phyloP scores from a whole-genome alignment of 1,140 invertebrate genomes.

The Anoplolepis gracilipes region DNA sequence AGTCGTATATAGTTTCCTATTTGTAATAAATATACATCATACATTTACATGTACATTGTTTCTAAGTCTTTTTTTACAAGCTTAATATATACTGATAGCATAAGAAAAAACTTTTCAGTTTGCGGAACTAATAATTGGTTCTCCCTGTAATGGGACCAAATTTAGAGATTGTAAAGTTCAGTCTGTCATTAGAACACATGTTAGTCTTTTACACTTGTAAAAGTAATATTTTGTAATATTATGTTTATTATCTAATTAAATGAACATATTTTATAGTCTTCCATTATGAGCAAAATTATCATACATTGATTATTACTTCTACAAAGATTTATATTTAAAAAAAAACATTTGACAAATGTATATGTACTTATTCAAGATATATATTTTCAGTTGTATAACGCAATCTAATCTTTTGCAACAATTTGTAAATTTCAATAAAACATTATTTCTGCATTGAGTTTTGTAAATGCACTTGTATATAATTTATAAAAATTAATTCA shows the following conservation, averaged over 20 bases:
- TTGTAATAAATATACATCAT: conserved; percentile 59
- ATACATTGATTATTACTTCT: conserved; percentile 38
- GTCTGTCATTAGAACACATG: conserved; percentile 31
- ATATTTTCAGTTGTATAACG: conserved; percentile 7
- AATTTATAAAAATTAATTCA: conserved; percentile 35
- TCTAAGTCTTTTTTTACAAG: conserved; percentile 61
- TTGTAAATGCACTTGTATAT: conserved; percentile 30
- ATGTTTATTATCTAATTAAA: conserved; percentile 43
- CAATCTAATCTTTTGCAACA: background rate
- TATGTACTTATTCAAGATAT: background rate
- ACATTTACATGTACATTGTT: conserved; percentile 54
- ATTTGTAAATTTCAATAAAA: conserved; percentile 19
- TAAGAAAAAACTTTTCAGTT: conserved; percentile 18
- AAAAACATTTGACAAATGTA: conserved; percentile 44
- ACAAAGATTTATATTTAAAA: conserved; percentile 20
- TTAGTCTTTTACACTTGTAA: too few relatives aligned
- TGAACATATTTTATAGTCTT: conserved; percentile 56
- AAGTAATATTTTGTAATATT: background rate
- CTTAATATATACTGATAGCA: conserved; percentile 41
- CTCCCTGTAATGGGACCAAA: conserved; percentile 62
- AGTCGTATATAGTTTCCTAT: conserved; percentile 38
- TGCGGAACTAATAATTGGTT: conserved; percentile 46
- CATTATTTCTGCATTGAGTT: background rate
- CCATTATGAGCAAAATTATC: conserved; percentile 36
- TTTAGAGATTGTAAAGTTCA: conserved; percentile 38